Evolutionary conservation across 2,113 vertebrate genomes (phyloP).

Genomic region (Circaetus gallicus): DNA sequence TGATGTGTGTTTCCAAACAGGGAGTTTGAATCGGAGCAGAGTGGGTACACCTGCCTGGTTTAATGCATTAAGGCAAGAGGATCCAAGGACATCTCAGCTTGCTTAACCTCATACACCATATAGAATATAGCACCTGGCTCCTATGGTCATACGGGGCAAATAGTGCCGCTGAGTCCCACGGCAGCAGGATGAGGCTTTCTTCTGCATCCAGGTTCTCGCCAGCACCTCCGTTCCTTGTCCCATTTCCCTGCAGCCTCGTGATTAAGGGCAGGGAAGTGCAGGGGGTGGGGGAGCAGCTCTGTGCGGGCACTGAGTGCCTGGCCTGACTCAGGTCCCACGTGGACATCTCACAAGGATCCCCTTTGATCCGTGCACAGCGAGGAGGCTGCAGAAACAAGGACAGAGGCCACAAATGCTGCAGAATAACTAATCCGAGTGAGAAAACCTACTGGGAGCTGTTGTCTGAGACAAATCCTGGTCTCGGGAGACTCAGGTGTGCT

Average conservation of each 20-base stretch:
- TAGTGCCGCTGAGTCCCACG: background rate
- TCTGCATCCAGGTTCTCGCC: background rate
- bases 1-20: background rate
- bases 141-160: background rate
- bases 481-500: background rate
- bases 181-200: background rate
- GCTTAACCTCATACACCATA: background rate
- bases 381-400: background rate
- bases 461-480: background rate
- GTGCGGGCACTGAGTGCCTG: rapidly evolving
- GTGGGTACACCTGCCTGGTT: background rate
- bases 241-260: background rate
- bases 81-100: background rate
- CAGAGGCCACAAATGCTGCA: background rate
- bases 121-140: background rate
- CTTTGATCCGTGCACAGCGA: background rate
- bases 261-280: background rate
- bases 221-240: background rate
- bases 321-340: background rate
- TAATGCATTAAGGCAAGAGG: background rate
- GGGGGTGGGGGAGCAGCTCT: background rate
- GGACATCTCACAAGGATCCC: background rate
- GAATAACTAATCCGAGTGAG: background rate
- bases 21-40: background rate
- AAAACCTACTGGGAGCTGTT: background rate